Percentiles rank a stretch among this genome's conserved stretches.
Conservation (phyloP, 2,797 vertebrate species). For the Pseudochirops cupreus region DNA sequence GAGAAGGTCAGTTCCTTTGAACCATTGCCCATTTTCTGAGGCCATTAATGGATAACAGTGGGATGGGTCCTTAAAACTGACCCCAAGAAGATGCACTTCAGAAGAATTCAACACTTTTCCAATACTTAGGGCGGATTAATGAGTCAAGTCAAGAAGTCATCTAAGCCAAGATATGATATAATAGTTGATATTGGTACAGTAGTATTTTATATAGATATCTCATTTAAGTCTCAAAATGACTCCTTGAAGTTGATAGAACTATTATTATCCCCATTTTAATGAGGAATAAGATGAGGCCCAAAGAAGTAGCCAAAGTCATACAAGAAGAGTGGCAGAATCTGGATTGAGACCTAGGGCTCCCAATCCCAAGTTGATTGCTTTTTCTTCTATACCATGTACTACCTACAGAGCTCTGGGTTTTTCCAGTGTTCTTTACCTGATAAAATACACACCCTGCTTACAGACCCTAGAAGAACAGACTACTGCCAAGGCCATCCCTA, state of each 20-base stretch:
- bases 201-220: neutral
- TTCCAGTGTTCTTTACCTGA: neutral
- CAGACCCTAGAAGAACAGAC: neutral
- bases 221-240: neutral
- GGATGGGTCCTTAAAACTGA: neutral
- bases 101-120: neutral
- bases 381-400: neutral
- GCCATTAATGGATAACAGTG: neutral
- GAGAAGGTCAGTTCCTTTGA: neutral
- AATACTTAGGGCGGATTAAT: neutral
- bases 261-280: neutral
- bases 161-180: no score
- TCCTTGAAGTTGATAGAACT: neutral
- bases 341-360: neutral
- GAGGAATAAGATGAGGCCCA: neutral
- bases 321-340: neutral
- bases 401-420: neutral
- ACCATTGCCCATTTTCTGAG: neutral
- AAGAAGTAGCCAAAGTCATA: neutral
- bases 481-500: neutral
- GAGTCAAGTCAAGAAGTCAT: neutral
- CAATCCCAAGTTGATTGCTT: neutral
- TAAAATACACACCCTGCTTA: neutral
- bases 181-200: neutral
- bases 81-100: neutral